Conservation (phyloP, 2,113 vertebrate genomes). For the Brachypodius melanocephalos region DNA sequence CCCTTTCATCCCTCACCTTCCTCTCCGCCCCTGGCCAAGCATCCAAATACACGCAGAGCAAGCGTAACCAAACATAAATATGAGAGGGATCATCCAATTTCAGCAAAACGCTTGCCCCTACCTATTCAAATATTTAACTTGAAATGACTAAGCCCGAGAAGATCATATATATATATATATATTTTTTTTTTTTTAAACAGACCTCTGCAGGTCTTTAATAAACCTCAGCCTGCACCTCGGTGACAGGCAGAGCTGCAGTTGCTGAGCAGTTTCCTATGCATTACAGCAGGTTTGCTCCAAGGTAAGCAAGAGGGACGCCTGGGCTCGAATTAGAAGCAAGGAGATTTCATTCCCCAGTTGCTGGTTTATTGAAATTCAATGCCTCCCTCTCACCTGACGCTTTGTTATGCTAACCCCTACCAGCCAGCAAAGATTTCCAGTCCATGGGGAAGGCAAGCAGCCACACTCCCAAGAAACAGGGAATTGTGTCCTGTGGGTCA, state of each 20-base stretch:
- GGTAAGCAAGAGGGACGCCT: not conserved
- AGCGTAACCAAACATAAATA: constrained; percentile 15
- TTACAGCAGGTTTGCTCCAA: constrained; percentile 47
- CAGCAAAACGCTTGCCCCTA: constrained; percentile 6
- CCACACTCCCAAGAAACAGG: not conserved
- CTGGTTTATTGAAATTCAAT: constrained; percentile 57
- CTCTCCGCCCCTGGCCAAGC: not conserved
- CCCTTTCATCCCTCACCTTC: constrained; percentile 29
- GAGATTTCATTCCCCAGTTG: constrained; percentile 34
- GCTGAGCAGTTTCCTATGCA: constrained; percentile 49
- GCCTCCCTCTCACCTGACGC: not conserved
- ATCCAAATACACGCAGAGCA: not conserved
- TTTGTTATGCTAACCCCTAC: constrained; percentile 38
- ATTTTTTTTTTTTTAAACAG: not conserved
- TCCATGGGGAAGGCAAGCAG: not conserved
- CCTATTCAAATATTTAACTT: constrained; percentile 52
- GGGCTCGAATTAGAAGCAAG: constrained; percentile 8
- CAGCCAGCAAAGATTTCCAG: not conserved
- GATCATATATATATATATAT: not conserved
- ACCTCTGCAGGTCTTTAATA: constrained; percentile 49
- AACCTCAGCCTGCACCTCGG: not conserved
- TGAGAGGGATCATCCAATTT: constrained; percentile 42
- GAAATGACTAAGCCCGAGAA: not conserved
- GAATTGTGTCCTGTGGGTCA: not conserved
- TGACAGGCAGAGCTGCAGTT: not conserved